phyloP scores from a whole-genome alignment of 2,113 vertebrate genomes.

The Sturnus vulgaris region DNA sequence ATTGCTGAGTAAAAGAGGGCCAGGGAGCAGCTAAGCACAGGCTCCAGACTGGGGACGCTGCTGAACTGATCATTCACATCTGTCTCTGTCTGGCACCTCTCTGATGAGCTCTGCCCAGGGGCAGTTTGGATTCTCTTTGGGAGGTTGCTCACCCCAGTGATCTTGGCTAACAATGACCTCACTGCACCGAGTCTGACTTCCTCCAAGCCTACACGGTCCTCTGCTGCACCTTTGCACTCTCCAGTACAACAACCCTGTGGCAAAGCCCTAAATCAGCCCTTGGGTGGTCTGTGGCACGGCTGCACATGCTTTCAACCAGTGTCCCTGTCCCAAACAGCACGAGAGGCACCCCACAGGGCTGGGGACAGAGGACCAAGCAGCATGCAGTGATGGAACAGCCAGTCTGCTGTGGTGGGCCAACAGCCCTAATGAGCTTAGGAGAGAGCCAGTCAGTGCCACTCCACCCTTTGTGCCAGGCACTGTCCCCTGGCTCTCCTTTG shows the following conservation, averaged over 20 bases:
- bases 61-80: neutral
- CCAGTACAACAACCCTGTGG: fast-evolving
- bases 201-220: neutral
- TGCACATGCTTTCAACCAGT: neutral
- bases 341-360: neutral
- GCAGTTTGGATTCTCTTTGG: neutral
- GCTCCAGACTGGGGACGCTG: neutral
- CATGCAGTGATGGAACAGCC: fast-evolving
- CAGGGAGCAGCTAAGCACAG: neutral
- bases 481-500: neutral
- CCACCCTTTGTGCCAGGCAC: neutral
- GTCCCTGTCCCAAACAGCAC: neutral
- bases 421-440: neutral
- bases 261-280: neutral
- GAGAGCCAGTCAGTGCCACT: neutral
- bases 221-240: neutral
- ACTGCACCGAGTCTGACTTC: neutral
- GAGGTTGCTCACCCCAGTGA: neutral
- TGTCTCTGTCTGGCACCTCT: neutral
- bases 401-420: neutral
- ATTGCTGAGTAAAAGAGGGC: neutral
- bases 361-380: neutral
- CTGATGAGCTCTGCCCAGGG: neutral
- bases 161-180: neutral
- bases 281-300: neutral